These are phyloP conservation scores for Tipula lateralis DNA, from an alignment of 2,888 invertebrate species.

Conservation along the genomic window DNA sequence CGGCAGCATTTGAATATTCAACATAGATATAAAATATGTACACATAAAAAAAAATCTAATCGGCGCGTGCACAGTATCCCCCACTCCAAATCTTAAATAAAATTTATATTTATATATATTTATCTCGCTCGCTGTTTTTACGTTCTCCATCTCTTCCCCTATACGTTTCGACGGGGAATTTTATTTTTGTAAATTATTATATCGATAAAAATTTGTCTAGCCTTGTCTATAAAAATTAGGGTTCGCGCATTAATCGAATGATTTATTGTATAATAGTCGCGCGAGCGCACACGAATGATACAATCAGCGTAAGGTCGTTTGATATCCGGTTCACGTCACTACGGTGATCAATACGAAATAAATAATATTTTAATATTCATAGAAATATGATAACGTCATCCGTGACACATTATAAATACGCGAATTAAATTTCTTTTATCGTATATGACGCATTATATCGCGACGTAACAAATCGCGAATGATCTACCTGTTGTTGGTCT, in stretches of 20 bases:
- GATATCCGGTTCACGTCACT: not conserved
- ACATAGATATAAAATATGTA: not conserved
- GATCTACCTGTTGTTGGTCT: not conserved
- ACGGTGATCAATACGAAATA: not conserved
- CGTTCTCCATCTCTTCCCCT: not conserved
- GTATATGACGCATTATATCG: not conserved
- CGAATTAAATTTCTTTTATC: not conserved
- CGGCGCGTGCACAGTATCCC: slow-evolving; percentile 1
- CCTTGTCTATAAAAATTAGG: not conserved
- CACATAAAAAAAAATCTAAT: not conserved
- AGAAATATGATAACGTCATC: not conserved
- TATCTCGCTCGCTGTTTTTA: not conserved
- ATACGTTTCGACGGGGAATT: not conserved
- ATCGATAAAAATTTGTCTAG: not conserved
- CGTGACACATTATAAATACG: not conserved
- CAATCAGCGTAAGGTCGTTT: not conserved
- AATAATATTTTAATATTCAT: not conserved
- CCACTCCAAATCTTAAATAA: not conserved
- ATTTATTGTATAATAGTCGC: not conserved
- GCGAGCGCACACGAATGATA: not conserved
- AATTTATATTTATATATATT: not conserved
- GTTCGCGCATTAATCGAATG: not conserved
- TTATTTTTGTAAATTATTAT: not conserved
- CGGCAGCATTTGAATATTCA: not conserved
- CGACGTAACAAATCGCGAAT: not conserved